Base-by-base conservation (phyloP, 2,113 vertebrate genomes). In the Burhinus oedicnemus region DNA sequence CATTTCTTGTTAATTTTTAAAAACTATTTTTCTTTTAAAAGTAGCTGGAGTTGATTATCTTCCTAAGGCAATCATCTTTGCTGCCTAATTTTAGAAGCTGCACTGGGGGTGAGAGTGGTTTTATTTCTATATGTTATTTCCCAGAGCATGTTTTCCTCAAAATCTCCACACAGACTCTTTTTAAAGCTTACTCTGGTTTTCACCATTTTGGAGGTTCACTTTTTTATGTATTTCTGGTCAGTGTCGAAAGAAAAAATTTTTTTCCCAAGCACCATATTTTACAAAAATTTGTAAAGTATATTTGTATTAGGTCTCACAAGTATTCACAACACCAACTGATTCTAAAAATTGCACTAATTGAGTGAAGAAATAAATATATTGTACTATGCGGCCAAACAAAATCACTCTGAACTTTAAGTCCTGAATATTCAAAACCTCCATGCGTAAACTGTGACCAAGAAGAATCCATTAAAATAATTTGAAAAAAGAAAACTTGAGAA, bases 401-500 rank as follows among this genome's bases (percentile, higher is more conserved):
- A 80, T 34, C 23, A 61, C n/a, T 61, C 32, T 47, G 70, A 34
- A 85, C 44, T 87, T 83, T 58, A 87, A 74, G 40, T 32, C 32
- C 40, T 79, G 58, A 94, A 77, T 91, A 81, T 80, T 91, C 93
- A 77, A 88, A 94, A 66, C 38, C 18, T 62, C 47, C 23, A 25
- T 8, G 40, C 84, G 62, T 66, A 70, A 96, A 87, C 58, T 55
- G 58, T 27, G 91, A 83, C 66, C 58, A 85, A 82, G 72, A 92
- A 92, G 36, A 93, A 88, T 75, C 75, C 62, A 45, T 90, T 87
- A 79, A 40, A 82, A 88, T 32, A 1, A 66, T 57, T 42, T 65
- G 71, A 90, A 93, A 96, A 97, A 93, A 70, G 52, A 89, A 96
- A 94, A 95, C 70, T 90, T 95, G 89, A 91, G 91, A 95, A 93